Base-by-base conservation (phyloP, 1,140 invertebrate species). In the Triops cancriformis region DNA sequence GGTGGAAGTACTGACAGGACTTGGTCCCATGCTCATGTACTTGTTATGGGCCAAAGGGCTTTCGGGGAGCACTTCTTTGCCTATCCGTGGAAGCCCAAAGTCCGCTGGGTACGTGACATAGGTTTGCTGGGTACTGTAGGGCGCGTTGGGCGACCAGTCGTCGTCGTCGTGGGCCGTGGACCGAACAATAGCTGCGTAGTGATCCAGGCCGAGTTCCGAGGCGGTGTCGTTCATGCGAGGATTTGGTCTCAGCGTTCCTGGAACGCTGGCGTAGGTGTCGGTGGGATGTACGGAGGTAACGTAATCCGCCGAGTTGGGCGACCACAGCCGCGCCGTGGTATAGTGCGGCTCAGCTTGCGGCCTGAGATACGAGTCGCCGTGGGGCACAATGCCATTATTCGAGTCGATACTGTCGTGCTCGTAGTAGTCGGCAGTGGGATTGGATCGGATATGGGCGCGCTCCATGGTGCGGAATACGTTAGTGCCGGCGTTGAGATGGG, bases 271-370 rank as follows among this genome's bases (percentile, higher is more conserved):
- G 3, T 64, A 64, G 51, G 51, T 64, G 51, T 64, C 51, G 23
- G 51, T 23, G 23, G 51, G 51, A 23, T 64, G 51, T 9, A 64
- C 18, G 14, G 51, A n/a, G 51, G 51, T 64, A 64, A 64, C 51
- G 51, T 64, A 64, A 64, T 64, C 51, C 31, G 31, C 31, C 51
- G 51, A 64, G 51, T 64, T 64, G 51, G 51, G 18, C 18, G 51
- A 64, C 75, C 75, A 79, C 37, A 79, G 14, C 31, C 43, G 72
- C 42, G 31, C 2, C 31, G 78, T 77, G 18, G 78, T 74, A 73
- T 79, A 79, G 26, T 77, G 72, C 4, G 78, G 73, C 43, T 79
- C 78, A 12, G 78, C 73, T 51, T 79, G 78, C 2, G 75, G 72
- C 26, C 78, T 72, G 26, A 77, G 78, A 26, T 79, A 79, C 75